A percentile compares a stretch with the other conserved stretches of the same genome.
Conservation (phyloP, 64 coral and sea anemone species). For the Actinia equina region DNA sequence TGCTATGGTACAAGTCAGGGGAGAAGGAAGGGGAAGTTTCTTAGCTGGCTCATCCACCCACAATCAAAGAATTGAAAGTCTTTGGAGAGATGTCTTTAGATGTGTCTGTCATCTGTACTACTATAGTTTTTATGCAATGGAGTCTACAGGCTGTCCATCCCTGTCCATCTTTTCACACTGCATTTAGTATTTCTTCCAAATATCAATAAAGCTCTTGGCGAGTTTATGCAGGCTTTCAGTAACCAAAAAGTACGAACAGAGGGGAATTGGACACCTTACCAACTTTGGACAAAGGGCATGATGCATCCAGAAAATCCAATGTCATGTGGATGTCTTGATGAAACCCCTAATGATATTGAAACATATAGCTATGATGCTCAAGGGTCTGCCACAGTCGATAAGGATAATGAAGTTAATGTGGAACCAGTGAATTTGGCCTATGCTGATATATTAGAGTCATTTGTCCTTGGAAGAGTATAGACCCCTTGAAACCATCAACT, state of each 20-base stretch:
- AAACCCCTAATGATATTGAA: background rate
- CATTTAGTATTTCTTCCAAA: conserved; percentile 46
- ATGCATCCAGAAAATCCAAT: conserved; percentile 19
- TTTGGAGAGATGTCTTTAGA: conserved; percentile 37
- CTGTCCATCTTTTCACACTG: conserved; percentile 52
- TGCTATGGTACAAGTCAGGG: conserved; percentile 29
- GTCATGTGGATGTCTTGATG: conserved; percentile 19
- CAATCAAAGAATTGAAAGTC: conserved; percentile 41
- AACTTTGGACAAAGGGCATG: conserved; percentile 35
- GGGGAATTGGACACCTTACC: conserved; percentile 25
- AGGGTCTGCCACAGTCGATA: conserved; percentile 21
- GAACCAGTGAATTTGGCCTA: background rate
- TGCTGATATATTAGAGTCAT: background rate
- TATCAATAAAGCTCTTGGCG: conserved; percentile 34
- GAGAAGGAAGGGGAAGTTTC: conserved; percentile 19
- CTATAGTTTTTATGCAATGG: conserved; percentile 34
- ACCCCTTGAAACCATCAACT: conserved; percentile 10
- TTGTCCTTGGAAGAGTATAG: background rate
- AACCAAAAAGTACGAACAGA: conserved; percentile 23
- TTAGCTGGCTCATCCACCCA: conserved; percentile 21
- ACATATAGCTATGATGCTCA: conserved; percentile 39
- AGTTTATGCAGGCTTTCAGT: conserved; percentile 27
- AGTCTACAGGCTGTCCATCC: conserved; percentile 37
- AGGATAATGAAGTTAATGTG: conserved; percentile 22
- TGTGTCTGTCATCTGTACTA: conserved; percentile 44